Percentiles rank a stretch among this genome's conserved stretches.
Evolutionary conservation across 2,797 vertebrate genomes (phyloP).

Genomic region (Lithobates pipiens): DNA sequence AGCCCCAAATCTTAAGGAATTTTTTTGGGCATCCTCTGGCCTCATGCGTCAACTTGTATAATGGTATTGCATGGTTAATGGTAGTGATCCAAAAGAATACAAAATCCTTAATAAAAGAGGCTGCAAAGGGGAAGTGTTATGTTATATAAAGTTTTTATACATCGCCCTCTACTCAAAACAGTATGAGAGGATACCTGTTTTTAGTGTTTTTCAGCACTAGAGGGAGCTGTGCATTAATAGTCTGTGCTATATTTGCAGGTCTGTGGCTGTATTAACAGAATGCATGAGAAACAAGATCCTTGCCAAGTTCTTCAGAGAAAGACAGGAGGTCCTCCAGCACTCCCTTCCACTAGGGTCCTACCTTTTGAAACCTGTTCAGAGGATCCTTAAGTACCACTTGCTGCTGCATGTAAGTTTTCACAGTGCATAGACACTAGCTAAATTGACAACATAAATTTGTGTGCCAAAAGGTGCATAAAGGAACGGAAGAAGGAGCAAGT

Average conservation of each 20-base stretch:
- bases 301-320: slow-evolving; percentile 94
- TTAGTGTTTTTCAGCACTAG: neutral
- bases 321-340: slow-evolving; percentile 92
- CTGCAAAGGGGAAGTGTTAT: neutral
- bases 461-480: slow-evolving; percentile 11
- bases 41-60: too few species aligned
- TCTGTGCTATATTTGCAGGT: slow-evolving; percentile 76
- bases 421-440: slow-evolving; percentile 3
- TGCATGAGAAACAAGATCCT: slow-evolving; percentile 96
- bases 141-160: neutral
- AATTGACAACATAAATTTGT: neutral
- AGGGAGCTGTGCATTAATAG: neutral
- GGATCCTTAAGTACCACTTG: slow-evolving; percentile 98
- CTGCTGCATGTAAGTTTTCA: slow-evolving; percentile 87
- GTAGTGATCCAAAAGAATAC: too few species aligned
- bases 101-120: too few species aligned
- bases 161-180: neutral
- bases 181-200: neutral
- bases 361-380: slow-evolving; percentile 96
- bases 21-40: too few species aligned
- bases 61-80: too few species aligned
- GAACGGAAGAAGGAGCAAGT: neutral
- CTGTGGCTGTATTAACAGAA: slow-evolving; percentile 93
- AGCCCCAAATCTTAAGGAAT: too few species aligned
- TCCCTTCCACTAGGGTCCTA: slow-evolving; percentile 95